These are phyloP conservation scores for Drosophila sulfurigaster DNA, from an alignment of 1,140 invertebrate genomes.

Conservation along the genomic window DNA sequence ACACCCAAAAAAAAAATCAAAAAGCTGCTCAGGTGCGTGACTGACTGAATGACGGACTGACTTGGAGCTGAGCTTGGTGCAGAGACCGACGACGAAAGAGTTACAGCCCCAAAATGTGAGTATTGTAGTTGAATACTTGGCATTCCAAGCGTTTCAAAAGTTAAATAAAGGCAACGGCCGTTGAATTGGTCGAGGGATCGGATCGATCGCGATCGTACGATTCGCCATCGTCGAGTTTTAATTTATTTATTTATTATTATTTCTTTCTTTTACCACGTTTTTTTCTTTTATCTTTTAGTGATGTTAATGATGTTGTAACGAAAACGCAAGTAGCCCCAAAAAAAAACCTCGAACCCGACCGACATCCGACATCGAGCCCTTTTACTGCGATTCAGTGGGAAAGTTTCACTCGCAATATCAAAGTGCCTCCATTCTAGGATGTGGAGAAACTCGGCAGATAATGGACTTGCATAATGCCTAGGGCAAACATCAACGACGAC, in stretches of 20 bases:
- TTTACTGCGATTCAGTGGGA: slow-evolving; percentile 21
- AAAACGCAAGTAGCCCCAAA: slow-evolving; percentile 66
- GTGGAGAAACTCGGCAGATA: slow-evolving; percentile 47
- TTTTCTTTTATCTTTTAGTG: slow-evolving; percentile 23
- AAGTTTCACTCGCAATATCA: slow-evolving; percentile 34
- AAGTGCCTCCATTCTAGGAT: slow-evolving; percentile 56
- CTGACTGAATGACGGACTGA: slow-evolving; percentile 2
- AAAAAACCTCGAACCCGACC: slow-evolving; percentile 7
- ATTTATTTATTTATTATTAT: slow-evolving; percentile 23
- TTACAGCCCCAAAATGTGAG: slow-evolving; percentile 31
- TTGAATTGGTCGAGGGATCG: slow-evolving; percentile 17
- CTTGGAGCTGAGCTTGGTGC: slow-evolving; percentile 12
- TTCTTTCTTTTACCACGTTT: neutral
- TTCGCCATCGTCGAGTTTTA: slow-evolving; percentile 36
- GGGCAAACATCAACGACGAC: slow-evolving; percentile 12
- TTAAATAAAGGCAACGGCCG: slow-evolving; percentile 61
- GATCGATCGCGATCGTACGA: slow-evolving; percentile 36
- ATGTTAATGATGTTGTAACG: slow-evolving; percentile 62
- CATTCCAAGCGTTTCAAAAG: slow-evolving; percentile 58
- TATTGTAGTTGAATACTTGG: slow-evolving; percentile 54
- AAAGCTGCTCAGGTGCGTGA: slow-evolving; percentile 42
- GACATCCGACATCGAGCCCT: slow-evolving; percentile 8
- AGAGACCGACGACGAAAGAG: slow-evolving; percentile 19
- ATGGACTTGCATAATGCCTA: slow-evolving; percentile 55
- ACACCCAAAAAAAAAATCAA: slow-evolving; percentile 40